Evolutionary conservation across 1,140 invertebrate species (phyloP).

Genomic region (Drosophila lowei): DNA sequence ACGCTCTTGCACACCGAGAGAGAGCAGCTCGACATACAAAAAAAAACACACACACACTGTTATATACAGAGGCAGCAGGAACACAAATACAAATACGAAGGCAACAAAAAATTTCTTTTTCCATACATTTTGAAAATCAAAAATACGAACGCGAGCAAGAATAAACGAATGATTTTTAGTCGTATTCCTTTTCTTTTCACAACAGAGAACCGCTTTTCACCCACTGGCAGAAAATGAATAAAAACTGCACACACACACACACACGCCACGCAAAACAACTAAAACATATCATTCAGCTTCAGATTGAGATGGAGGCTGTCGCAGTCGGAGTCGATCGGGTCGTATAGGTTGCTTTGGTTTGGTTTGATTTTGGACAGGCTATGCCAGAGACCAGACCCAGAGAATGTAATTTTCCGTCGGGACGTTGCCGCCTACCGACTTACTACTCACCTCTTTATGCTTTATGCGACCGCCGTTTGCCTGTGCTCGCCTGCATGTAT

Average conservation of each 20-base stretch:
- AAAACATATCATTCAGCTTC: slow-evolving; percentile 35
- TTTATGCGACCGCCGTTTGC: slow-evolving; percentile 22
- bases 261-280: slow-evolving; percentile 12
- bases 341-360: slow-evolving; percentile 2
- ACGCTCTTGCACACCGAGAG: slow-evolving; percentile 41
- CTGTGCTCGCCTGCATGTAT: slow-evolving; percentile 25
- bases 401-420: slow-evolving; percentile 20
- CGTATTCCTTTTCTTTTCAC: slow-evolving; percentile 43
- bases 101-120: slow-evolving; percentile 76
- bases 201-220: slow-evolving; percentile 34
- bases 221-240: slow-evolving; percentile 8
- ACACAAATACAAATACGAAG: slow-evolving; percentile 1
- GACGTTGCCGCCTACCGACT: slow-evolving; percentile 15
- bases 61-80: slow-evolving; percentile 20
- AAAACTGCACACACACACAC: slow-evolving; percentile 28
- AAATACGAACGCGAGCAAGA: slow-evolving; percentile 58
- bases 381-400: slow-evolving; percentile 16
- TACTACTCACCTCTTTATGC: slow-evolving; percentile 17
- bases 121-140: slow-evolving; percentile 54
- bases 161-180: slow-evolving; percentile 48
- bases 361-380: slow-evolving; percentile 5
- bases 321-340: slow-evolving; percentile 1
- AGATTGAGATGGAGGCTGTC: slow-evolving; percentile 34
- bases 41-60: slow-evolving; percentile 27
- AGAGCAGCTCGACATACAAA: slow-evolving; percentile 36